Evolutionary conservation across 2,113 vertebrate genomes (phyloP).

Genomic region (Ailuropoda melanoleuca): DNA sequence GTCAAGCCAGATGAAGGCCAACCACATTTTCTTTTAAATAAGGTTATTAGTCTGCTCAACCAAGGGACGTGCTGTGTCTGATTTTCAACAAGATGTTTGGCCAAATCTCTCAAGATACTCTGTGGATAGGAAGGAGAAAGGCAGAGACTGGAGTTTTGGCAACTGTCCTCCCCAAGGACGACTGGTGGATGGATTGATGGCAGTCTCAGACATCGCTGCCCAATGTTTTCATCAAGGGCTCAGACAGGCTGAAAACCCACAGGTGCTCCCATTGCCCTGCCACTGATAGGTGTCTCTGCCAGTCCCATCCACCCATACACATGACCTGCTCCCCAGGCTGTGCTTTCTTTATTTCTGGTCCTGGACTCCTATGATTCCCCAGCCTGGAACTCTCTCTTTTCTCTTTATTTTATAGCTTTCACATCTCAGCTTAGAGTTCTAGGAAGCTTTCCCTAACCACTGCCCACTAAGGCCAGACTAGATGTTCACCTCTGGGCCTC

Average conservation of each 20-base stretch:
- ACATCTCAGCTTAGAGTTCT: not conserved
- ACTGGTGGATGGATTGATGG: not conserved
- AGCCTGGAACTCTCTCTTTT: not conserved
- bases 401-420: not conserved
- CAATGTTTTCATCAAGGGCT: not conserved
- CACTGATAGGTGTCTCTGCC: not conserved
- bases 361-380: not conserved
- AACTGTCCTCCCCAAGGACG: not conserved
- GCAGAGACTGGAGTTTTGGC: not conserved
- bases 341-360: not conserved
- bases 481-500: not conserved
- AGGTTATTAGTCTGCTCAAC: conserved; percentile 23
- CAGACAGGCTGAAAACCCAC: not conserved
- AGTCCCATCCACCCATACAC: not conserved
- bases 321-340: not conserved
- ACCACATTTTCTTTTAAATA: not conserved
- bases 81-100: not conserved
- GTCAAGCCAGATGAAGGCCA: not conserved
- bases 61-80: not conserved
- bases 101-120: not conserved
- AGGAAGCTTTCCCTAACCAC: not conserved
- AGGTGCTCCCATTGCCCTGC: not conserved
- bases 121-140: not conserved
- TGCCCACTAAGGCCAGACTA: not conserved
- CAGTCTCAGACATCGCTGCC: not conserved